phyloP scores from a whole-genome alignment of 1,140 invertebrate genomes.

The Hypothenemus hampei region DNA sequence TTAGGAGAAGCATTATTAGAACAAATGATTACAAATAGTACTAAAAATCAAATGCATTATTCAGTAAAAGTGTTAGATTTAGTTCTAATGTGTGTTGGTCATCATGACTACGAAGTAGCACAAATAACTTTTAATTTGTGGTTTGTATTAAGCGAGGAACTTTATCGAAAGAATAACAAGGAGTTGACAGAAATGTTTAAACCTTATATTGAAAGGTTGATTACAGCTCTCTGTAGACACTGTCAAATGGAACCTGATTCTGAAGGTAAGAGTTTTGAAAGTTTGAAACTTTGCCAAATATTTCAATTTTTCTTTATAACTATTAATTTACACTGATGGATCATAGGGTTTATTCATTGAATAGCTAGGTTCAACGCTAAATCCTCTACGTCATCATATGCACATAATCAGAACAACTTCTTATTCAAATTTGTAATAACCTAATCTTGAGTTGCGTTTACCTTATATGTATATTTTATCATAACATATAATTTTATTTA shows the following conservation, averaged over 20 bases:
- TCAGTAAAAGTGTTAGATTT: conserved; percentile 84
- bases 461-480: too few species aligned
- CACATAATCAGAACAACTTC: too few species aligned
- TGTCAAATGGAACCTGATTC: conserved; percentile 89
- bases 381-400: too few species aligned
- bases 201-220: conserved; percentile 85
- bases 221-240: conserved; percentile 77
- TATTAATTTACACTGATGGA: too few species aligned
- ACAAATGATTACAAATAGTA: conserved; percentile 64
- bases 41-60: conserved; percentile 61
- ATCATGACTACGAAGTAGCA: conserved; percentile 96
- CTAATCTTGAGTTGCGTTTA: too few species aligned
- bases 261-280: conserved; percentile 50
- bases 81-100: conserved; percentile 86
- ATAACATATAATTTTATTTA: too few species aligned
- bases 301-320: too few species aligned
- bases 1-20: conserved; percentile 86
- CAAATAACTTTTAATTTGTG: conserved; percentile 97
- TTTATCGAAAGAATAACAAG: conserved; percentile 84
- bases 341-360: too few species aligned
- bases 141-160: conserved; percentile 90
- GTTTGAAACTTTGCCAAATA: neutral
- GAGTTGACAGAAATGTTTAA: conserved; percentile 74
- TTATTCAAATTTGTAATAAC: too few species aligned
- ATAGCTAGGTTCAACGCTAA: too few species aligned